These are phyloP conservation scores for Parazoanthus atlanticus DNA, from an alignment of 92 coral and sea anemone species.

Conservation along the genomic window DNA sequence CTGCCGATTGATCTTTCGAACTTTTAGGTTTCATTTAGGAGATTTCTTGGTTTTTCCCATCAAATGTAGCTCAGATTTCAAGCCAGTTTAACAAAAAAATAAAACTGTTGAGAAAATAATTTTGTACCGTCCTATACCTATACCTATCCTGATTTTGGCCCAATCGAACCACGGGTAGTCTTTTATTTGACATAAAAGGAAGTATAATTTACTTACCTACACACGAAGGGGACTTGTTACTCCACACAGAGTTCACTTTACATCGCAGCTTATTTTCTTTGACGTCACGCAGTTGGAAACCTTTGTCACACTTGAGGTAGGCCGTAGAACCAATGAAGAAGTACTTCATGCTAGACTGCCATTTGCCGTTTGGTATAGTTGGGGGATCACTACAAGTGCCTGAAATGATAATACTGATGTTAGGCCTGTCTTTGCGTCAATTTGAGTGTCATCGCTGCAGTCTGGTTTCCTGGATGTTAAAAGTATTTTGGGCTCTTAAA, in stretches of 20 bases:
- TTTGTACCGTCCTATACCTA: too few species aligned
- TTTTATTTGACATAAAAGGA: neutral
- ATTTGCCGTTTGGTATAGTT: slow-evolving; percentile 45
- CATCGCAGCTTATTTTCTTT: slow-evolving; percentile 52
- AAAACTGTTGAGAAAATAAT: too few species aligned
- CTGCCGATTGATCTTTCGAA: too few species aligned
- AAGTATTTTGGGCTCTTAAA: too few species aligned
- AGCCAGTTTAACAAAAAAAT: too few species aligned
- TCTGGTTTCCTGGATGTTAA: too few species aligned
- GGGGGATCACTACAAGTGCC: slow-evolving; percentile 71
- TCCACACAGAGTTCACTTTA: slow-evolving; percentile 55
- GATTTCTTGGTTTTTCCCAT: too few species aligned
- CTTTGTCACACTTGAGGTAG: slow-evolving; percentile 59
- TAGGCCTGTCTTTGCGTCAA: neutral
- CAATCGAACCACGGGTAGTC: neutral
- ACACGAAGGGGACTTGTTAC: slow-evolving; percentile 55
- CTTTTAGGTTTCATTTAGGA: too few species aligned
- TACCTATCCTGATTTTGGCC: too few species aligned
- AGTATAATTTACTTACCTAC: slow-evolving; percentile 52
- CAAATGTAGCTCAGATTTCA: too few species aligned
- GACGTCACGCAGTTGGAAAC: slow-evolving; percentile 52
- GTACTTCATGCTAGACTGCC: slow-evolving; percentile 62
- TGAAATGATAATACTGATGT: slow-evolving; percentile 2
- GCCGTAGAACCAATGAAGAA: slow-evolving; percentile 57
- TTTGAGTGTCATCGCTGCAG: neutral